Evolutionary conservation across 1,140 invertebrate genomes (phyloP), one percentile per base, ranked within the genome.

Genomic region (Drosophila kohkoa): DNA sequence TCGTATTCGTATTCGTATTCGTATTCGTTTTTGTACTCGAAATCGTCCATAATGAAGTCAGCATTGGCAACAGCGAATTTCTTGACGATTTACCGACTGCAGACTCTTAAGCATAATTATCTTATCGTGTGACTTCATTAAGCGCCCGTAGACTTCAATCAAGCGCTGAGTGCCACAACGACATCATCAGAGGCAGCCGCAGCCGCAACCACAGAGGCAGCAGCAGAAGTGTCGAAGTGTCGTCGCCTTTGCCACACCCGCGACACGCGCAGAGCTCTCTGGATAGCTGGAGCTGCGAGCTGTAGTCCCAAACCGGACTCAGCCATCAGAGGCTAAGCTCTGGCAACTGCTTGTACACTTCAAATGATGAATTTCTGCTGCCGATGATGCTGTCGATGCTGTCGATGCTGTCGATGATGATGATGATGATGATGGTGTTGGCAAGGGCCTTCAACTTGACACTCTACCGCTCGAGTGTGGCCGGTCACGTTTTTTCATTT

Each of bases 361-460:
- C 30, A 59, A 32, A 11, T 68, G 66, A 68, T 60, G 55, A 68
- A 52, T 55, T 38, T 55, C 38, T 30, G 49, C 64, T 72, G 55
- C 49, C 25, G 32, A 32, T 49, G 59, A 52, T 57, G 49, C 51
- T 57, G 59, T 25, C 10, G 8, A 15, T 49, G 35, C n/a, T n/a
- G n/a, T n/a, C n/a, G n/a, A n/a, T n/a, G n/a, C n/a, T n/a, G n/a
- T n/a, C n/a, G n/a, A 4, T 57, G 62, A 10, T 11, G 45, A 28
- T 41, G 20, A 10, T 2, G 68, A 41, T 46, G 68, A 10, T 15
- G 58, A 71, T 66, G 58, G 51, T 41, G 79, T 46, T 74, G 62
- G 38, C 20, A 79, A 79, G 62, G 82, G 76, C 82, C 82, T 86
- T 86, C 82, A 86, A 87, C 75, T 79, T 87, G 79, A 79, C 79